These are phyloP conservation scores for Rhinichthys osculus DNA, from an alignment of 2,797 vertebrate species.

Conservation along the genomic window DNA sequence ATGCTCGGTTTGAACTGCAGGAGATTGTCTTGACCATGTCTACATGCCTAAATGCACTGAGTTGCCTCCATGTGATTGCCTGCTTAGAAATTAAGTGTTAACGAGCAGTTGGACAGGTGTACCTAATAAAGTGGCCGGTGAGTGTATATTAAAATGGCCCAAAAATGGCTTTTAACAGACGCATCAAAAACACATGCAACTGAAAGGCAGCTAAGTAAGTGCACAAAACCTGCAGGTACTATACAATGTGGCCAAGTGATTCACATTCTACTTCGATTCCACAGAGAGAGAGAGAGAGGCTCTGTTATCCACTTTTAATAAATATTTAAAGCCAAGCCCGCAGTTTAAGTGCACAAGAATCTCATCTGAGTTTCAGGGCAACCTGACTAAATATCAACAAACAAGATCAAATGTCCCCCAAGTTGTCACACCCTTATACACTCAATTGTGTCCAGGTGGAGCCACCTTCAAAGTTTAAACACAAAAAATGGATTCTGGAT, in stretches of 20 bases:
- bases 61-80: too few relatives aligned
- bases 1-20: too few relatives aligned
- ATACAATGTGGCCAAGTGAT: slow-evolving; percentile 18
- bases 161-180: background rate
- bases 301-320: slow-evolving; percentile 72
- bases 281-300: background rate
- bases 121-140: too few relatives aligned
- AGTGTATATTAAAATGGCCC: too few relatives aligned
- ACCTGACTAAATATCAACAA: slow-evolving; percentile 75
- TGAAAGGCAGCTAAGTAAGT: slow-evolving; percentile 21
- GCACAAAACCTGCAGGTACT: slow-evolving; percentile 4
- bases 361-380: slow-evolving; percentile 74
- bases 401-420: slow-evolving; percentile 73
- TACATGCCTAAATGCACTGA: too few relatives aligned
- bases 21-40: too few relatives aligned
- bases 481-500: background rate
- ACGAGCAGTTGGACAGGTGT: too few relatives aligned
- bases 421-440: slow-evolving; percentile 69
- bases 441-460: slow-evolving; percentile 39
- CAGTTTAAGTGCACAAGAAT: slow-evolving; percentile 72
- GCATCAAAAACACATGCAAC: slow-evolving; percentile 32
- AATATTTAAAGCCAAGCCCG: slow-evolving; percentile 72
- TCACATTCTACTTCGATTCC: slow-evolving; percentile 22
- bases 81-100: too few relatives aligned
- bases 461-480: slow-evolving; percentile 1